These are phyloP conservation scores for Dasyurus viverrinus DNA, from an alignment of 2,113 vertebrate genomes.

Conservation along the genomic window DNA sequence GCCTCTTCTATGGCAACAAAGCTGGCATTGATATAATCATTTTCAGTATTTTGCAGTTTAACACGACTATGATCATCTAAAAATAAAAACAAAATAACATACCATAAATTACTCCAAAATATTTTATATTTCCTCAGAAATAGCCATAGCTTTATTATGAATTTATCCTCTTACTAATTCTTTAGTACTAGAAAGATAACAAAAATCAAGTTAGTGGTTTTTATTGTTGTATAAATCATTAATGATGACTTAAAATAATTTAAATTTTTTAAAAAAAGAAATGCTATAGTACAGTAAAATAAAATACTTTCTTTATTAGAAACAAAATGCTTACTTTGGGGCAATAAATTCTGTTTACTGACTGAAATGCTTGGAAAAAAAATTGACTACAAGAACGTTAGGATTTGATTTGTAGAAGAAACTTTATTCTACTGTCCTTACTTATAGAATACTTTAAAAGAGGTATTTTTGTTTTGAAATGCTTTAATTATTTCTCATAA, in stretches of 20 bases:
- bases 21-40: constrained; percentile 99
- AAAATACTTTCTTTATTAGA: constrained; percentile 25
- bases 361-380: neutral
- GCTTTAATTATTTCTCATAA: constrained; percentile 27
- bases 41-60: constrained; percentile 93
- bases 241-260: neutral
- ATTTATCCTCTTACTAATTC: constrained; percentile 1
- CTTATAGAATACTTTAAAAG: neutral
- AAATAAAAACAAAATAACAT: constrained; percentile 70
- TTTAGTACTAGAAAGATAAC: neutral
- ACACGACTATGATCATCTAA: constrained; percentile 98
- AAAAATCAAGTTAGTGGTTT: neutral
- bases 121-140: neutral
- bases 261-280: neutral
- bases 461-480: constrained; percentile 16
- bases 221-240: neutral
- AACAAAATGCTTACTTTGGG: constrained; percentile 8
- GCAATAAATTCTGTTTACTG: neutral
- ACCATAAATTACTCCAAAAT: neutral
- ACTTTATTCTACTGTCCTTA: constrained; percentile 16
- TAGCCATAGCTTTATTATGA: neutral
- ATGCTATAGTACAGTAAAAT: neutral
- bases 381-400: neutral
- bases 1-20: constrained; percentile 93
- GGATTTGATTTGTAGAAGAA: neutral